Evolutionary conservation across 2,888 invertebrate genomes (phyloP).

Genomic region (Bedellia somnulentella): DNA sequence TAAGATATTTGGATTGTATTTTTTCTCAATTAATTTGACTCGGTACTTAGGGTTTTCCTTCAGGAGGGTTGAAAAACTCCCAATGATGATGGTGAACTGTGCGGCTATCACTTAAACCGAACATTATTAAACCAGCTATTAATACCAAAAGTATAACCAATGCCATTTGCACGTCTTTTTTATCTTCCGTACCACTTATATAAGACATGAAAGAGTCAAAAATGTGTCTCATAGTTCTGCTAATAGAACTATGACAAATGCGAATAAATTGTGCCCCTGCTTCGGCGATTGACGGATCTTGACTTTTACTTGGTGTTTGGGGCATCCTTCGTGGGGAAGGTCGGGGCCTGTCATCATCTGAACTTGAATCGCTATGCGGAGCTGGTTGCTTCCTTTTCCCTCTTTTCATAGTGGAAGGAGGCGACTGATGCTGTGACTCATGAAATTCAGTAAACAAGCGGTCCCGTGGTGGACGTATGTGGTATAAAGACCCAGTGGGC

Average conservation of each 20-base stretch:
- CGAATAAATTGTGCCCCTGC: constrained; percentile 70
- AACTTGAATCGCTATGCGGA: constrained; percentile 46
- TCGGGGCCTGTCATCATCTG: constrained; percentile 53
- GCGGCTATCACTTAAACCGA: constrained; percentile 71
- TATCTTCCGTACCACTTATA: constrained; percentile 65
- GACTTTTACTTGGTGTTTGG: constrained; percentile 34
- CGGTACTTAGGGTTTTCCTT: constrained; percentile 53
- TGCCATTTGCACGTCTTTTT: constrained; percentile 74
- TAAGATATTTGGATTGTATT: too few relatives aligned
- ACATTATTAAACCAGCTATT: constrained; percentile 75
- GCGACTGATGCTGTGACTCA: constrained; percentile 32
- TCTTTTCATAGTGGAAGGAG: constrained; percentile 47
- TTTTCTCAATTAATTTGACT: too few relatives aligned
- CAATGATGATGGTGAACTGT: constrained; percentile 82
- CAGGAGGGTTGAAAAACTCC: constrained; percentile 87
- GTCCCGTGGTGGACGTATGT: constrained; percentile 34
- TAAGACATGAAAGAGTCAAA: constrained; percentile 66
- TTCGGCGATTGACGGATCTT: constrained; percentile 69
- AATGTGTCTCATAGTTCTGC: constrained; percentile 68
- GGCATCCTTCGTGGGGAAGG: constrained; percentile 37
- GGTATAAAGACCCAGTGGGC: constrained; percentile 48
- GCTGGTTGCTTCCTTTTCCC: constrained; percentile 35
- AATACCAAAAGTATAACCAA: constrained; percentile 78
- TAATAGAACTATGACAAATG: constrained; percentile 68
- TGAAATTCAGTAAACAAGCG: constrained; percentile 30